Evolutionary conservation across 2,113 vertebrate species (phyloP), one percentile per base, ranked within the genome.

Genomic region (Pyxicephalus adspersus): DNA sequence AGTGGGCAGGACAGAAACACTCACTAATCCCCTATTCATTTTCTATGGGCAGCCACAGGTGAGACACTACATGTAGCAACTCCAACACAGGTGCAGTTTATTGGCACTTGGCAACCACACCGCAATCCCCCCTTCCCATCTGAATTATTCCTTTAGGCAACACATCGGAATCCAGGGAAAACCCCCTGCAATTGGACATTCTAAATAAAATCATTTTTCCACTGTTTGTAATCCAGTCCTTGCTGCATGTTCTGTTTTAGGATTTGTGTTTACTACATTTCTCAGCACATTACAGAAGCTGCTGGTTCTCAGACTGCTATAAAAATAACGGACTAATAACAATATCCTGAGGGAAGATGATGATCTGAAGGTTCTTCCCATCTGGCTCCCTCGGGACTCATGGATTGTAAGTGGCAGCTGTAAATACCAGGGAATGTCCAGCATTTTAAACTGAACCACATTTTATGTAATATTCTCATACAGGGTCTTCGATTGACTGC

Each of bases 361-460:
- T 9, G 38, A 22, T 29, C 74, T 20, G 31, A 55, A 78, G n/a
- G n/a, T 57, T 29, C 28, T 78, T 78, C 76, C 64, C 76, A 78
- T 66, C 76, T 57, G 51, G 34, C 2, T 8, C 31, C 13, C 76
- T 8, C 17, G 64, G 52, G 76, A 66, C 64, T 57, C 8, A 2
- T 31, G 31, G 64, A 26, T 57, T 57, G 16, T 66, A 28, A 9
- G 9, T 55, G 75, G 7, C 18, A 31, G 50, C 2, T 19, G 60
- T 64, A 26, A 64, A 55, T 58, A 57, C 34, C 55, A 57, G 22
- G 54, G 16, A 23, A 13, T 16, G 0, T 25, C 50, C 28, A 66
- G 13, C 26, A 66, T 26, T 29, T 25, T 55, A 78, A 78, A 66
- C n/a, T 23, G 52, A 57, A 66, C 15, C 38, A 77, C 26, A 78